phyloP scores from a whole-genome alignment of 2,888 invertebrate species.

The Aphidius colemani region DNA sequence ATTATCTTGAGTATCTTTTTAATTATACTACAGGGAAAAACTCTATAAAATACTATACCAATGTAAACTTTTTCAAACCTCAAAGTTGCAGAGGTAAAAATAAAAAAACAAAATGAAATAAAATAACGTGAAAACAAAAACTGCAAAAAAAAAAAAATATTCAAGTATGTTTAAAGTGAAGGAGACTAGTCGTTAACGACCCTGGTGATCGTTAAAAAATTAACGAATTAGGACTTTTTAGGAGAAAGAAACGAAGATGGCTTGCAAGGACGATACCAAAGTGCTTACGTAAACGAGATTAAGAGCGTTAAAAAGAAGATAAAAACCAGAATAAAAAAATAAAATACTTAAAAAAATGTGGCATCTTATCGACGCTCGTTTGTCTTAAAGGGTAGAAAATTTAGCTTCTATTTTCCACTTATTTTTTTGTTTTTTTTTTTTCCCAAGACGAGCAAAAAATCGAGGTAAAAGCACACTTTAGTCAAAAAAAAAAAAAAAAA shows the following conservation, averaged over 20 bases:
- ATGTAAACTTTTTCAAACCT: too few relatives aligned
- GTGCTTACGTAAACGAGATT: slow-evolving; percentile 20
- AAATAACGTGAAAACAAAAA: slow-evolving; percentile 9
- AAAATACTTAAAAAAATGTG: slow-evolving; percentile 22
- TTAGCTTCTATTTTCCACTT: slow-evolving; percentile 33
- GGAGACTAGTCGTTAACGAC: slow-evolving; percentile 34
- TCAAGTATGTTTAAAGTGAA: background rate
- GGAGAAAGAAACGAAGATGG: slow-evolving; percentile 4
- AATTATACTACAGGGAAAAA: too few relatives aligned
- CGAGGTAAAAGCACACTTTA: slow-evolving; percentile 1
- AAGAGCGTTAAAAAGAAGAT: slow-evolving; percentile 21
- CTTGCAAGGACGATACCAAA: slow-evolving; percentile 9
- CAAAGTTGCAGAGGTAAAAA: background rate
- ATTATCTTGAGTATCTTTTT: too few relatives aligned
- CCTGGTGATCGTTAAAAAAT: slow-evolving; percentile 39
- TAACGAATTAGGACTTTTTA: slow-evolving; percentile 37
- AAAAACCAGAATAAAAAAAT: slow-evolving; percentile 14
- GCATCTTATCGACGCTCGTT: slow-evolving; percentile 34
- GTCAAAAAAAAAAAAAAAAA: background rate
- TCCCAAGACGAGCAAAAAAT: slow-evolving; percentile 3
- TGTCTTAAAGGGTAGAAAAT: slow-evolving; percentile 31
- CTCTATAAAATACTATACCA: too few relatives aligned
- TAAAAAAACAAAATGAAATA: slow-evolving; percentile 10
- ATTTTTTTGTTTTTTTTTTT: too few relatives aligned
- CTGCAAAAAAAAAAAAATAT: slow-evolving; percentile 20